Evolutionary conservation across 2,113 vertebrate species (phyloP).

Genomic region (Ptyas mucosa): DNA sequence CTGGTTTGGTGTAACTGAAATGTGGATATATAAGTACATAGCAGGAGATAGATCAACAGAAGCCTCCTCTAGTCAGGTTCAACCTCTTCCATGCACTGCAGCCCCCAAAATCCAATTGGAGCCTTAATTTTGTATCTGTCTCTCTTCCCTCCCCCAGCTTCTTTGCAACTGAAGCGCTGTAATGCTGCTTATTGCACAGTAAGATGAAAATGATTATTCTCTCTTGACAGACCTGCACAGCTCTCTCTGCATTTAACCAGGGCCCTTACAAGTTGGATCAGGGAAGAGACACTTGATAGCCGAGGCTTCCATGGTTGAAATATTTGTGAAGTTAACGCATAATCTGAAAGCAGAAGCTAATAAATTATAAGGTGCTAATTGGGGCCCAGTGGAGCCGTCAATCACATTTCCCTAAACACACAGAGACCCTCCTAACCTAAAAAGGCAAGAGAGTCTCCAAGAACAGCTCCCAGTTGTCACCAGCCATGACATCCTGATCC

Average conservation of each 20-base stretch:
- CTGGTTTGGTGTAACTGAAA: conserved; percentile 32
- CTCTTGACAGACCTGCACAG: conserved; percentile 70
- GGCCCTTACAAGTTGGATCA: conserved; percentile 68
- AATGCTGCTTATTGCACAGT: conserved; percentile 31
- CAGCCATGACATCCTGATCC: conserved; percentile 67
- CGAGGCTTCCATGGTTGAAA: conserved; percentile 79
- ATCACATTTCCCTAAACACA: conserved; percentile 77
- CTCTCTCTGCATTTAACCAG: conserved; percentile 66
- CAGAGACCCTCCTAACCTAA: conserved; percentile 81
- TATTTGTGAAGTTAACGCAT: conserved; percentile 87
- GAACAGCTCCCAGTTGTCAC: conserved; percentile 76
- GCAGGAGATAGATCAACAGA: conserved; percentile 13
- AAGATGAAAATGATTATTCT: conserved; percentile 72
- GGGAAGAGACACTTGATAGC: conserved; percentile 80
- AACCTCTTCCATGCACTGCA: not conserved
- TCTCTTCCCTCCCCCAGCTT: not conserved
- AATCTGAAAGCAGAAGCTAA: conserved; percentile 86
- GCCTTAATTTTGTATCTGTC: conserved; percentile 7
- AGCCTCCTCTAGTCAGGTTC: not conserved
- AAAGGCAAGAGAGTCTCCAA: conserved; percentile 77
- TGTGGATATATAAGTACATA: conserved; percentile 15
- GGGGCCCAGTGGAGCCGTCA: conserved; percentile 76
- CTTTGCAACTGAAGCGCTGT: conserved; percentile 14
- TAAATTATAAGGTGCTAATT: conserved; percentile 88
- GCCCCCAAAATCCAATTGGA: not conserved